Evolutionary conservation across 35 echinoderm and acorn worm genomes (phyloP).

Genomic region (Apostichopus parvimensis): DNA sequence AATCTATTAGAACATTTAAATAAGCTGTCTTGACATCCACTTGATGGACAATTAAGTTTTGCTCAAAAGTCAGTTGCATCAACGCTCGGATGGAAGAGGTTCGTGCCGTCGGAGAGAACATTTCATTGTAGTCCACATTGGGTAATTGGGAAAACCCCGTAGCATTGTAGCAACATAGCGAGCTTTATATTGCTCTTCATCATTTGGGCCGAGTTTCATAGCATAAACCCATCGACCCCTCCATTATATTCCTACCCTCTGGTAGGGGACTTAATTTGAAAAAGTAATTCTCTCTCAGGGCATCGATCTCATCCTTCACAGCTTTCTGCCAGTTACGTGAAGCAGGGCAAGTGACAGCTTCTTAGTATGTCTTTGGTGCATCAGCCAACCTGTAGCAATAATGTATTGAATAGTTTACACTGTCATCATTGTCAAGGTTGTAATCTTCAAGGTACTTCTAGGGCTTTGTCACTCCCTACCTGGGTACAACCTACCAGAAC

Average conservation of each 20-base stretch:
- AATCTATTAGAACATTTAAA: too few relatives aligned
- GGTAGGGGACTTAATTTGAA: slow-evolving; percentile 16
- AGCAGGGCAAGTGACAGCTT: slow-evolving; percentile 21
- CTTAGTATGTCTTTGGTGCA: slow-evolving; percentile 56
- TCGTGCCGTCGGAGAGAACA: slow-evolving; percentile 50
- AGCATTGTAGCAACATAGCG: too few relatives aligned
- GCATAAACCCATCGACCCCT: slow-evolving; percentile 45
- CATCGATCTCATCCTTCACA: slow-evolving; percentile 26
- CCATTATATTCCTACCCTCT: slow-evolving; percentile 15
- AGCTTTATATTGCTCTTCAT: too few relatives aligned
- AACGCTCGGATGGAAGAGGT: slow-evolving; percentile 42
- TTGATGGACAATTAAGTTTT: too few relatives aligned
- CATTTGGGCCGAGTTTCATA: not conserved
- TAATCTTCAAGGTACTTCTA: slow-evolving; percentile 41
- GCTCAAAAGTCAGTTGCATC: not conserved
- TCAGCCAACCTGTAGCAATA: slow-evolving; percentile 51
- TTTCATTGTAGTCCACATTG: slow-evolving; percentile 56
- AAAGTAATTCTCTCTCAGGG: slow-evolving; percentile 40
- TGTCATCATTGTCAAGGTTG: slow-evolving; percentile 31
- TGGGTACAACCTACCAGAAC: slow-evolving; percentile 34
- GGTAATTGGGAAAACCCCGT: not conserved
- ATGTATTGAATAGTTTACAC: slow-evolving; percentile 46
- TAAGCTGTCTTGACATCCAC: too few relatives aligned
- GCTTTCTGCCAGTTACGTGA: slow-evolving; percentile 55
- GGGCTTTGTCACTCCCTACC: not conserved